Evolutionary conservation across 2,113 vertebrate genomes (phyloP).

Genomic region (Ramphastos sulfuratus): DNA sequence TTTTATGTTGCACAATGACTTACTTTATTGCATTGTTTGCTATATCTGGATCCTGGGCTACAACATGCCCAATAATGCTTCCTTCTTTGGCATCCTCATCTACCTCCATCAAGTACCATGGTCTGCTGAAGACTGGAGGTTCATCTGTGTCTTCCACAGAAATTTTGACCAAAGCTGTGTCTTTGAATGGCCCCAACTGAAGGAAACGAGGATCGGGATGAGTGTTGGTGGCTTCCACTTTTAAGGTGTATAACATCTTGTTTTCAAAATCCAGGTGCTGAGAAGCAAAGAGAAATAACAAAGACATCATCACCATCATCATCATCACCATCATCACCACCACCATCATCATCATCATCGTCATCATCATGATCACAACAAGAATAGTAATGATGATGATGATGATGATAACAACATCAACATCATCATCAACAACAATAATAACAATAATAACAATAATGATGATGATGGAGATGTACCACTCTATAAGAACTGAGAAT

Average conservation of each 20-base stretch:
- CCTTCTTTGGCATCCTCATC: conserved; percentile 92
- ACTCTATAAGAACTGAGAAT: neutral
- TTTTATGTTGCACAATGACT: neutral
- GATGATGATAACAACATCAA: no score
- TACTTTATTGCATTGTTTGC: conserved; percentile 89
- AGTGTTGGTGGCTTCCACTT: conserved; percentile 90
- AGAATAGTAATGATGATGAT: no score
- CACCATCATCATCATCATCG: neutral
- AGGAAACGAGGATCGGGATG: conserved; percentile 88
- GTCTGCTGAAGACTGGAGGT: conserved; percentile 87
- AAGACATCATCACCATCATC: no score
- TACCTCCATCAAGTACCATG: conserved; percentile 91
- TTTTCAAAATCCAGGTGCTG: conserved; percentile 95
- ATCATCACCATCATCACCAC: no score
- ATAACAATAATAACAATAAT: no score
- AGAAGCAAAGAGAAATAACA: neutral
- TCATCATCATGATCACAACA: no score
- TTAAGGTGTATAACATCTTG: conserved; percentile 86
- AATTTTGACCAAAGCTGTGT: conserved; percentile 88
- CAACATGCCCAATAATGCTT: conserved; percentile 88
- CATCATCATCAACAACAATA: no score
- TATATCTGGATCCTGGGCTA: conserved; percentile 89
- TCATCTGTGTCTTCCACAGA: conserved; percentile 91
- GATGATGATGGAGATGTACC: neutral
- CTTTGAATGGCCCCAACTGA: conserved; percentile 90